Percentiles rank a stretch among this genome's conserved stretches.
phyloP scores from a whole-genome alignment of 2,113 vertebrate species.

The Chaetops frenatus region DNA sequence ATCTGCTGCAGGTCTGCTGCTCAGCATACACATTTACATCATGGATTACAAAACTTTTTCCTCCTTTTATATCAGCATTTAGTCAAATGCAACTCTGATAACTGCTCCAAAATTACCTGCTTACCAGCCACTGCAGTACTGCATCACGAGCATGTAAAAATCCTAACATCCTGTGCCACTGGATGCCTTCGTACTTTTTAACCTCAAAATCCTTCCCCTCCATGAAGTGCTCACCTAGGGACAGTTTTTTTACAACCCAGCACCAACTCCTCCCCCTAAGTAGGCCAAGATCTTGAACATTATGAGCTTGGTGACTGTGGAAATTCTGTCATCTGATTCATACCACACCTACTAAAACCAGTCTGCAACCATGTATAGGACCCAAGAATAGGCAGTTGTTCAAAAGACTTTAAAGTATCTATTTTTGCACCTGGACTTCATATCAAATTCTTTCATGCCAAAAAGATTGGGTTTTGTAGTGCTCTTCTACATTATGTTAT shows the following conservation, averaged over 20 bases:
- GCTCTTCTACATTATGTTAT: background rate
- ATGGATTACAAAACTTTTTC: background rate
- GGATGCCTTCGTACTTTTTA: background rate
- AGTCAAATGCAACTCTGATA: background rate
- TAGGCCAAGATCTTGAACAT: background rate
- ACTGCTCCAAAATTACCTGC: background rate
- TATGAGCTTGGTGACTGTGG: accelerated
- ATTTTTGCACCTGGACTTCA: background rate
- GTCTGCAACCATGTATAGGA: background rate
- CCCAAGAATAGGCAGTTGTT: background rate
- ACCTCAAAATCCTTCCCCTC: background rate
- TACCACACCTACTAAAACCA: background rate
- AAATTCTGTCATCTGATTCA: background rate
- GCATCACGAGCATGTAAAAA: background rate
- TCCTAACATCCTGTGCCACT: background rate
- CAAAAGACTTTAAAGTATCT: background rate
- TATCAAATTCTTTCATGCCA: background rate
- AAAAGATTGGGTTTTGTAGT: background rate
- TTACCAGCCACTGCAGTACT: background rate
- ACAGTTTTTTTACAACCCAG: background rate
- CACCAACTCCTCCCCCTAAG: background rate
- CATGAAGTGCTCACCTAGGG: background rate
- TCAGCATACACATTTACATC: background rate
- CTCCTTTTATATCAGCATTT: background rate
- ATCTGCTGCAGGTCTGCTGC: background rate